These are phyloP conservation scores for Drosophila ambigua DNA, from an alignment of 1,140 invertebrate genomes.

Conservation along the genomic window DNA sequence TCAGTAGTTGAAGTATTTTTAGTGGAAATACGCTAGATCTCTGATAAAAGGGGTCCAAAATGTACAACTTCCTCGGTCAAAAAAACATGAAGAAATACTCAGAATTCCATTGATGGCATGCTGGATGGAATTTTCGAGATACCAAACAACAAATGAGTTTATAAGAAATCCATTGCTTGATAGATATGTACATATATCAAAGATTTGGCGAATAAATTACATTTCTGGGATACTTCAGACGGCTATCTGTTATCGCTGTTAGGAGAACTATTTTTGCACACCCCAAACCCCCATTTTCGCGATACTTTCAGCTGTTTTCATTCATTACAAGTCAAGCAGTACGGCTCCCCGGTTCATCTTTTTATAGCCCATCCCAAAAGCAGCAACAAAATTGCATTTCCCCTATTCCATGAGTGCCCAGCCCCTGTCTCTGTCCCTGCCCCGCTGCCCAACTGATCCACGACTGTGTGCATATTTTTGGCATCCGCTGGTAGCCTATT, in stretches of 20 bases:
- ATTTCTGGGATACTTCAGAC: no score
- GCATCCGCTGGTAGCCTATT: conserved; percentile 57
- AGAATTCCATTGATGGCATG: conserved; percentile 37
- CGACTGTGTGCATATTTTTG: conserved; percentile 65
- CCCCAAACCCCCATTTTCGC: not conserved
- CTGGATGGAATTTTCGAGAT: conserved; percentile 24
- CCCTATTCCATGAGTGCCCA: conserved; percentile 5
- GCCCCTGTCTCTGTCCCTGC: not conserved
- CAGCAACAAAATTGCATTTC: conserved; percentile 54
- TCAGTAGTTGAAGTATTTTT: conserved; percentile 36
- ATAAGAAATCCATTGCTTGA: conserved; percentile 19
- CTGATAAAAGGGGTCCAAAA: conserved; percentile 15
- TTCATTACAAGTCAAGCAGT: conserved; percentile 32
- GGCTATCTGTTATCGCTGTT: no score
- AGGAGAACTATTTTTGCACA: not conserved
- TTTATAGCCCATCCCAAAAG: conserved; percentile 52
- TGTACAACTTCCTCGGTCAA: conserved; percentile 1
- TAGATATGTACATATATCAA: no score
- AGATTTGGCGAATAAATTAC: no score
- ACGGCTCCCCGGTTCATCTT: conserved; percentile 41
- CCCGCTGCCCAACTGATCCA: not conserved
- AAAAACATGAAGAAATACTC: not conserved
- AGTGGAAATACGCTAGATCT: conserved; percentile 48
- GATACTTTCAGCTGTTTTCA: conserved; percentile 58
- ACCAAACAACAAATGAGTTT: conserved; percentile 20